phyloP scores from a whole-genome alignment of 2,113 vertebrate species.

The Numida meleagris region DNA sequence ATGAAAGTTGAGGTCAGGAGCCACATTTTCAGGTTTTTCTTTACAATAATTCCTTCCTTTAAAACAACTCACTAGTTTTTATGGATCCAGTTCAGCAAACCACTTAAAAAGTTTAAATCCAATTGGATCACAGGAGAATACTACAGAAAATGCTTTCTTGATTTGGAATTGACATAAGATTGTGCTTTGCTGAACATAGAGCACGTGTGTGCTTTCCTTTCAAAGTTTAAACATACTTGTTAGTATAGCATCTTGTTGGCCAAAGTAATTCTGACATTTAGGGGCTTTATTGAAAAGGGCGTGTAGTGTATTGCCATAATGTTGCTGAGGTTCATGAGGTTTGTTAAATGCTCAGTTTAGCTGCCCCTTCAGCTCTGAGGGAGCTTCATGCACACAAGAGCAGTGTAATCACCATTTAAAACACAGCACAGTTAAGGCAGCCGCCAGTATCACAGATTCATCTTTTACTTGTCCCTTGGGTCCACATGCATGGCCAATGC shows the following conservation, averaged over 20 bases:
- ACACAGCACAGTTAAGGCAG: background rate
- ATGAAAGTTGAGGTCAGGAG: constrained; percentile 39
- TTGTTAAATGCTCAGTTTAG: background rate
- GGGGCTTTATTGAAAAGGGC: background rate
- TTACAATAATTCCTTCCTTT: constrained; percentile 14
- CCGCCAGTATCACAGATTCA: background rate
- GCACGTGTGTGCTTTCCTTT: background rate
- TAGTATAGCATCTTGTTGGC: background rate
- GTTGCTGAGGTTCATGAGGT: background rate
- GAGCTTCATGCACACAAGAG: background rate
- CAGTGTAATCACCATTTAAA: background rate
- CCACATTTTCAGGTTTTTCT: background rate
- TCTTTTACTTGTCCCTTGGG: background rate
- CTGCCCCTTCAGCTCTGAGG: background rate
- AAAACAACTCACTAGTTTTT: constrained; percentile 42
- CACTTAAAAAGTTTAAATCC: background rate
- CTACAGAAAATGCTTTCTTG: background rate
- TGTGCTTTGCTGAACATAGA: background rate
- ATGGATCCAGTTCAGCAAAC: constrained; percentile 27
- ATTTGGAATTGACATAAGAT: background rate
- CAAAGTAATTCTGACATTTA: background rate
- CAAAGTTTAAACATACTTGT: background rate
- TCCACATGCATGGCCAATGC: background rate
- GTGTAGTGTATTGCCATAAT: background rate
- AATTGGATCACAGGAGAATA: background rate